Evolutionary conservation across 2,888 invertebrate species (phyloP).

Genomic region (Cylindroiulus punctatus): DNA sequence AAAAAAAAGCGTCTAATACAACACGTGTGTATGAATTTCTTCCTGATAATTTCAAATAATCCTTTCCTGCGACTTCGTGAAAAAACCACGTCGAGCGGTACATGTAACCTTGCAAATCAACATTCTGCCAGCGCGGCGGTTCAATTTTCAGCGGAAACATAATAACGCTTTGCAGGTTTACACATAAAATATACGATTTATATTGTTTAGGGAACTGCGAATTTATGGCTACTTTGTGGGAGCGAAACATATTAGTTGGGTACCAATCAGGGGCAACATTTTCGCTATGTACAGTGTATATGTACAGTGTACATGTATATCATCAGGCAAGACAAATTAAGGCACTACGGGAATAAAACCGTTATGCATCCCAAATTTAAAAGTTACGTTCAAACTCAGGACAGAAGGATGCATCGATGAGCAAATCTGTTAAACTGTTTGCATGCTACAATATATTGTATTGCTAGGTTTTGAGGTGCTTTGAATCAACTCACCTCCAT

Average conservation of each 20-base stretch:
- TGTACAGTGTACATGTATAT: too few relatives aligned
- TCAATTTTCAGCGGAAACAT: not conserved
- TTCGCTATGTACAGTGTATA: too few relatives aligned
- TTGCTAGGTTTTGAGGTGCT: too few relatives aligned
- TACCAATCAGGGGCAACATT: not conserved
- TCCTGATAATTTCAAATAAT: slow-evolving; percentile 11
- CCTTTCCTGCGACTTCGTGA: slow-evolving; percentile 17
- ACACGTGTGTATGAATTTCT: not conserved
- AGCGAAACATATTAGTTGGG: not conserved
- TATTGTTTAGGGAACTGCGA: not conserved
- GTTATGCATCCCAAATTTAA: too few relatives aligned
- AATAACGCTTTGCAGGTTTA: not conserved
- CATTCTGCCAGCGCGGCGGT: slow-evolving; percentile 29
- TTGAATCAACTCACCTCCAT: too few relatives aligned
- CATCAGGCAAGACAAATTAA: too few relatives aligned
- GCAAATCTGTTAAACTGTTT: too few relatives aligned
- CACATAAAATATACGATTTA: not conserved
- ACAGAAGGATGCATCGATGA: too few relatives aligned
- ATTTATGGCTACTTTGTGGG: not conserved
- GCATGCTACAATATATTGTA: too few relatives aligned
- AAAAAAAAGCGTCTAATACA: slow-evolving; percentile 15
- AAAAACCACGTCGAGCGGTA: not conserved
- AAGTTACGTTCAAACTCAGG: too few relatives aligned
- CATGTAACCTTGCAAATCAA: slow-evolving; percentile 21
- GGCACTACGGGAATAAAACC: too few relatives aligned